phyloP scores from a whole-genome alignment of 1,140 invertebrate species.

The Pseudomyrmex cubaensis region DNA sequence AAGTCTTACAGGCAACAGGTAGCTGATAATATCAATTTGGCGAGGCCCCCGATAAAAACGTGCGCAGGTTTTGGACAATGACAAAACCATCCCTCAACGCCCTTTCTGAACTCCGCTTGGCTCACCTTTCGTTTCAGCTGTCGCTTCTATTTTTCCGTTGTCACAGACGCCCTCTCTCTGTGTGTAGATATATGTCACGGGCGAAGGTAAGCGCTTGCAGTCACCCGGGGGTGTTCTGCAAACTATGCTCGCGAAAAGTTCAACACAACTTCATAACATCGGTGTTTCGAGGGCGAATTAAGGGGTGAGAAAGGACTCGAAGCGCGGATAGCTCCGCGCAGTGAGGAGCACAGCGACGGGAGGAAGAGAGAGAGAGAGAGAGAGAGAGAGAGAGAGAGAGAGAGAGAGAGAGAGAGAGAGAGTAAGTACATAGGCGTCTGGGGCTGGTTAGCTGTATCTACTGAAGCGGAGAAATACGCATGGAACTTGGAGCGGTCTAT shows the following conservation, averaged over 20 bases:
- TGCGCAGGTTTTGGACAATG: constrained; percentile 8
- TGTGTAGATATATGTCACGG: constrained; percentile 73
- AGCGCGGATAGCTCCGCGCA: constrained; percentile 65
- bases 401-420: too few relatives aligned
- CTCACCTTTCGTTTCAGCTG: constrained; percentile 33
- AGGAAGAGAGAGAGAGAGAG: constrained; percentile 54
- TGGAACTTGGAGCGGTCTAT: constrained; percentile 75
- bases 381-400: constrained; percentile 1
- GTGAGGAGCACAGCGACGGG: neutral
- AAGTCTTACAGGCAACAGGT: constrained; percentile 66
- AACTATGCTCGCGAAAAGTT: constrained; percentile 83
- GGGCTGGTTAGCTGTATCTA: constrained; percentile 81
- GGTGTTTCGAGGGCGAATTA: constrained; percentile 73
- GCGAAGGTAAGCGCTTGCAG: constrained; percentile 76
- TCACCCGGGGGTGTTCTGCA: constrained; percentile 78
- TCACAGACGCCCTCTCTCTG: constrained; percentile 47
- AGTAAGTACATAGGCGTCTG: constrained; percentile 84
- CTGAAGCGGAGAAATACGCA: constrained; percentile 47
- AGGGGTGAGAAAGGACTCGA: constrained; percentile 73
- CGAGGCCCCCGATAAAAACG: constrained; percentile 44
- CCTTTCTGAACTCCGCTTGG: constrained; percentile 42
- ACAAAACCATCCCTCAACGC: constrained; percentile 1
- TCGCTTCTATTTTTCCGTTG: constrained; percentile 24
- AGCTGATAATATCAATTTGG: constrained; percentile 51
- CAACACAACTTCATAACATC: constrained; percentile 84